phyloP scores from a whole-genome alignment of 2,797 vertebrate genomes.

The Caiman crocodilus region DNA sequence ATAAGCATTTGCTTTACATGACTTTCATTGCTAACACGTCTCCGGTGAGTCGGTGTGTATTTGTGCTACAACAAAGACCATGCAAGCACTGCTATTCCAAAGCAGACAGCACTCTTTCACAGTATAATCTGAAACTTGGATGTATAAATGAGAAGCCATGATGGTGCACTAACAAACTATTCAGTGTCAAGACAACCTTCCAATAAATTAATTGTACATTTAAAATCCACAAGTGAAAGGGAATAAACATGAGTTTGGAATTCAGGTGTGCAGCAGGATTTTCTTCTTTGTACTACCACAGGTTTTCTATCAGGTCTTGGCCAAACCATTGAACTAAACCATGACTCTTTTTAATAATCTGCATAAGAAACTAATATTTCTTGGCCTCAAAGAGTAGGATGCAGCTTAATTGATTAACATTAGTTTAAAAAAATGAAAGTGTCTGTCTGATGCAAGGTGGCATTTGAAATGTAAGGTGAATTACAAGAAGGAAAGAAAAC shows the following conservation, averaged over 20 bases:
- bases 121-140: fast-evolving
- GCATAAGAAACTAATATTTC: neutral
- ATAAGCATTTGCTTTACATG: slow-evolving; percentile 10
- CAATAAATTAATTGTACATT: fast-evolving
- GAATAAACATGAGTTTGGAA: neutral
- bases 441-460: too few species aligned
- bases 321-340: neutral
- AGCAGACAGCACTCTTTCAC: neutral
- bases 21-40: neutral
- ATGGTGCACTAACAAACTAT: neutral
- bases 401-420: neutral
- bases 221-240: neutral
- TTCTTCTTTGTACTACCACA: neutral
- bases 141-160: neutral
- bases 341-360: neutral
- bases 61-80: neutral
- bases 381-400: neutral
- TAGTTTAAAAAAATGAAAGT: neutral
- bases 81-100: fast-evolving
- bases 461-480: too few species aligned
- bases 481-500: neutral
- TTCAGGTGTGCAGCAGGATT: fast-evolving
- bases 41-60: neutral
- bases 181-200: neutral
- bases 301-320: neutral